phyloP scores from a whole-genome alignment of 2,113 vertebrate species.

The Mixornis gularis region DNA sequence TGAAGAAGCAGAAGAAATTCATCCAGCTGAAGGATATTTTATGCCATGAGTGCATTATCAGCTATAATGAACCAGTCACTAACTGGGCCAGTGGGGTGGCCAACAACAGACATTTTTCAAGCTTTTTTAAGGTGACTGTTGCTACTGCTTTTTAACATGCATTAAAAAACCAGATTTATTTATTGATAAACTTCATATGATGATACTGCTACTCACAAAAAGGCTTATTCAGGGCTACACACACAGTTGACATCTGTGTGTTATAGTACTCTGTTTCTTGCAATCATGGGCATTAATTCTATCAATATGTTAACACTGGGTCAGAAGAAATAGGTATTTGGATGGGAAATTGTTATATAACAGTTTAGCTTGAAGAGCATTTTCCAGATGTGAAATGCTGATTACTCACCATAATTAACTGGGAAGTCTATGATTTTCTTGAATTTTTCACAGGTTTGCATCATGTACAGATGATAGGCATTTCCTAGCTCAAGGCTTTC shows the following conservation, averaged over 20 bases:
- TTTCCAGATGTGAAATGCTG: neutral
- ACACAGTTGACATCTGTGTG: neutral
- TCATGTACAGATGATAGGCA: neutral
- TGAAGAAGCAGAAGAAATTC: neutral
- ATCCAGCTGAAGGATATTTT: neutral
- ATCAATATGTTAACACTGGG: neutral
- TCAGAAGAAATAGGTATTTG: neutral
- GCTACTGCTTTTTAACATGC: neutral
- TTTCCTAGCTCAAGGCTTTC: neutral
- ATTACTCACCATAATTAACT: conserved; percentile 1
- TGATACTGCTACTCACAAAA: neutral
- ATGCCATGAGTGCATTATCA: neutral
- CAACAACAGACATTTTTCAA: neutral
- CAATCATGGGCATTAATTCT: neutral
- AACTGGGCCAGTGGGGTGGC: neutral
- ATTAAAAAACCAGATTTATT: neutral
- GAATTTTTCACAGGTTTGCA: conserved; percentile 23
- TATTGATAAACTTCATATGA: neutral
- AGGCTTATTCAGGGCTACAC: neutral
- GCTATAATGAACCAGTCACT: neutral
- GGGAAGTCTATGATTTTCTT: conserved; percentile 17
- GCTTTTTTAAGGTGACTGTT: neutral
- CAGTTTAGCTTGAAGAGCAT: neutral
- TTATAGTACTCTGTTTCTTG: neutral
- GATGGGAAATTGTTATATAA: neutral